phyloP scores from a whole-genome alignment of 2,113 vertebrate species.

The Salvelinus alpinus region DNA sequence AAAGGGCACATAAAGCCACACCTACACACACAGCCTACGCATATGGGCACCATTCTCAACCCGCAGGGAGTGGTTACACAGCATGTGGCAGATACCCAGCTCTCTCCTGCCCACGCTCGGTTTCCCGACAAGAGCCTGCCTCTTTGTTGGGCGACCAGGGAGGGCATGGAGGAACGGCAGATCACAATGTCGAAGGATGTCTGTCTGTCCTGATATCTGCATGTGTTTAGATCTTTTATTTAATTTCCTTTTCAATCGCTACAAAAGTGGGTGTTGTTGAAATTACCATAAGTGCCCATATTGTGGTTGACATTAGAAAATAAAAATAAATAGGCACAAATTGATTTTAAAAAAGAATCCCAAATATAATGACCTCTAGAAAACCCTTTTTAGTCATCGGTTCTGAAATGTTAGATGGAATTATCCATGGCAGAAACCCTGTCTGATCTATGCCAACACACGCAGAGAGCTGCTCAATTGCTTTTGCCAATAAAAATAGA shows the following conservation, averaged over 20 bases:
- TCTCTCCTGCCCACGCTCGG: slow-evolving; percentile 68
- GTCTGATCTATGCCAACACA: slow-evolving; percentile 6
- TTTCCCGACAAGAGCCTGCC: slow-evolving; percentile 60
- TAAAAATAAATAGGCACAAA: too few relatives aligned
- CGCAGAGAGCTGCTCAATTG: slow-evolving; percentile 8
- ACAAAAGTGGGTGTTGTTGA: not conserved
- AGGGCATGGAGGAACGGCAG: slow-evolving; percentile 17
- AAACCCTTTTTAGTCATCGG: slow-evolving; percentile 10
- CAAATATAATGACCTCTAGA: not conserved
- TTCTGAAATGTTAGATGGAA: slow-evolving; percentile 19
- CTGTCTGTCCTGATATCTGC: not conserved
- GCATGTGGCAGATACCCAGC: slow-evolving; percentile 68
- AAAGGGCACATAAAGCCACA: slow-evolving; percentile 19
- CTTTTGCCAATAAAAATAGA: slow-evolving; percentile 48
- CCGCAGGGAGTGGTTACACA: slow-evolving; percentile 42
- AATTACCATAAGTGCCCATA: too few relatives aligned
- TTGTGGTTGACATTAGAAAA: too few relatives aligned
- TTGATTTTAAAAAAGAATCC: too few relatives aligned
- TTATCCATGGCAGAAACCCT: slow-evolving; percentile 21
- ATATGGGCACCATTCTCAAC: not conserved
- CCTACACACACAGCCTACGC: not conserved
- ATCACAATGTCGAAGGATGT: slow-evolving; percentile 13
- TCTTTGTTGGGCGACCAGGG: slow-evolving; percentile 43
- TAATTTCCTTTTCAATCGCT: not conserved
- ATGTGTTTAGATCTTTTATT: not conserved